Evolutionary conservation across 2,113 vertebrate genomes (phyloP), one percentile per base, ranked within the genome.

Genomic region (Oxygymnocypris stewartii): DNA sequence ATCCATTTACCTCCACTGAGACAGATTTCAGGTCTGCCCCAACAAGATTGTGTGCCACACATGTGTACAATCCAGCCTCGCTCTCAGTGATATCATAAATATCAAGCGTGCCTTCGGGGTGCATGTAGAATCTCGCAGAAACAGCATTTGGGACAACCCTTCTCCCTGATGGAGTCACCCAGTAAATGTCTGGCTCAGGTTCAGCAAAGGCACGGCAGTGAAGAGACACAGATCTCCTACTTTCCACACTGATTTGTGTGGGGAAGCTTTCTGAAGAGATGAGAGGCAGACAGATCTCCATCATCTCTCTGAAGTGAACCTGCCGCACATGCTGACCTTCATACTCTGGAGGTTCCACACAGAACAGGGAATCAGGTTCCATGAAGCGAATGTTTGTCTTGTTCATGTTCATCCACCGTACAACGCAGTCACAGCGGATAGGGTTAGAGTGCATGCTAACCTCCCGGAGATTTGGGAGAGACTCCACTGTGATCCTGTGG

Each of bases 401-500:
- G 89, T 99, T 99, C 96, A 98, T 97, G 90, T 98, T 99, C 93
- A 99, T 99, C 98, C 98, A 99, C 80, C 98, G 97, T 61, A 98
- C 95, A 49, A 99, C 98, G 0, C 98, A 99, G 16, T 99, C 98
- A n/a, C 98, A 99, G 81, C 97, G 93, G 42, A 99, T 99, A 44
- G 98, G 98, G 80, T 99, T 99, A 92, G 97, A 98, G 90, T 99
- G 97, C 90, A 99, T 97, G 44, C 98, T 98, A 44, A 99, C 96
- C 90, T 99, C 98, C 82, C 96, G 96, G 79, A 99, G 96, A 90
- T 96, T 98, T 4, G 98, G 98, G 88, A 99, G 94, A 14, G 98
- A 97, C 84, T 98, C 97, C 1, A 99, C 92, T 0, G 97, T 99
- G 40, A 96, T 97, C 76, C 92, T 96, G 91, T 99, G 98, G 61